Evolutionary conservation across 2,888 invertebrate species (phyloP).

Genomic region (Drosophila sordidula): DNA sequence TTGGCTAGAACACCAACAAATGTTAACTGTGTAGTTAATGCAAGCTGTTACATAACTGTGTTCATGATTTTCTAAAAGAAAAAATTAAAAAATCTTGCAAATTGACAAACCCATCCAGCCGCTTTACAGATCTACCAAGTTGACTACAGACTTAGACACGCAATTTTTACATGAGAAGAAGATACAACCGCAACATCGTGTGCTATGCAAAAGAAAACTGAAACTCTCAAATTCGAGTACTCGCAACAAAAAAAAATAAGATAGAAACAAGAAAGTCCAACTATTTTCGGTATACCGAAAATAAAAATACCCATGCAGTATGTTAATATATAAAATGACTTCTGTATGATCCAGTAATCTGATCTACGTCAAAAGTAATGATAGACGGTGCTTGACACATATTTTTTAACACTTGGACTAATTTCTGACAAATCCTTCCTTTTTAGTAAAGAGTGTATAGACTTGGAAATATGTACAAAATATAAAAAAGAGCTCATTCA

Average conservation of each 20-base stretch:
- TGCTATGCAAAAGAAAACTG: slow-evolving; percentile 50
- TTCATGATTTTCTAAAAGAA: slow-evolving; percentile 10
- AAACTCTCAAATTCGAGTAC: slow-evolving; percentile 22
- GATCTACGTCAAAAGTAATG: too few relatives aligned
- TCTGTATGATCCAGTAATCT: too few relatives aligned
- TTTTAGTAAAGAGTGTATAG: too few relatives aligned
- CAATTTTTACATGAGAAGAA: slow-evolving; percentile 49
- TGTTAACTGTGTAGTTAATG: slow-evolving; percentile 13
- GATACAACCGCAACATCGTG: slow-evolving; percentile 52
- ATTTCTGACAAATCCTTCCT: background rate
- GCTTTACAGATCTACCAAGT: slow-evolving; percentile 33
- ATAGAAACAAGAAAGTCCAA: slow-evolving; percentile 11
- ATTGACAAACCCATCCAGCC: slow-evolving; percentile 28
- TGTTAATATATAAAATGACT: background rate
- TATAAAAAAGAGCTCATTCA: too few relatives aligned
- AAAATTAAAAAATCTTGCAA: slow-evolving; percentile 13
- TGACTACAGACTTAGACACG: slow-evolving; percentile 38
- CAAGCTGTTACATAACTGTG: slow-evolving; percentile 19
- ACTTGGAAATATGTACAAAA: too few relatives aligned
- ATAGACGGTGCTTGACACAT: background rate
- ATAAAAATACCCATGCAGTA: background rate
- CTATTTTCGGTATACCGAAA: slow-evolving; percentile 13
- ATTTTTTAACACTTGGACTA: background rate
- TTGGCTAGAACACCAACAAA: background rate
- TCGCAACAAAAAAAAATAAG: slow-evolving; percentile 29